Percentiles rank a stretch among this genome's conserved stretches.
Evolutionary conservation across 2,113 vertebrate genomes (phyloP).

Genomic region (Hepsetus odoe): DNA sequence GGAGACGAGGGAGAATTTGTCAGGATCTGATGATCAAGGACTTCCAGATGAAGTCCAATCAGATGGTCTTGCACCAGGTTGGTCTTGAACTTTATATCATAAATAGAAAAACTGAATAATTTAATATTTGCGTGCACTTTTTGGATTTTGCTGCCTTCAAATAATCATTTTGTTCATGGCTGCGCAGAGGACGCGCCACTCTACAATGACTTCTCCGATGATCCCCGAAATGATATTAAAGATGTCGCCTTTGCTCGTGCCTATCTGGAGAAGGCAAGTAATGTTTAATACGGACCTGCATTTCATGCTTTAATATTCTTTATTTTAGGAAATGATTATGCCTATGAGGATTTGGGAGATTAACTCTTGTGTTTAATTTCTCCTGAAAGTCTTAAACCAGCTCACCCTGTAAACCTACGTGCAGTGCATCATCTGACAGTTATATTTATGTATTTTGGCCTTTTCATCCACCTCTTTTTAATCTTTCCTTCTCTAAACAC

Average conservation of each 20-base stretch:
- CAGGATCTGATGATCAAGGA: constrained; percentile 76
- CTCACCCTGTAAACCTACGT: no score
- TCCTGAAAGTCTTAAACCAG: no score
- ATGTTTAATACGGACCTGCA: neutral
- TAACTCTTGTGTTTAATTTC: no score
- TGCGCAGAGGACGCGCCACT: constrained; percentile 68
- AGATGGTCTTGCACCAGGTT: constrained; percentile 39
- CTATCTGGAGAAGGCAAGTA: constrained; percentile 82
- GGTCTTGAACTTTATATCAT: neutral
- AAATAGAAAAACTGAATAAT: neutral
- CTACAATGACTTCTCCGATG: constrained; percentile 78
- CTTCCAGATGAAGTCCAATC: constrained; percentile 79
- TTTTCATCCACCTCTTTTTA: no score
- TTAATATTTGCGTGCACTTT: constrained; percentile 43
- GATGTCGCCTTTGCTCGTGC: constrained; percentile 88
- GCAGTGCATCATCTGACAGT: no score
- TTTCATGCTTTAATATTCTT: neutral
- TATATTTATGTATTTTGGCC: no score
- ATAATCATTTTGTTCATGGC: constrained; percentile 72
- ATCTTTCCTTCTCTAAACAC: no score
- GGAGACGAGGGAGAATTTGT: constrained; percentile 85
- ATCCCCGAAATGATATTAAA: constrained; percentile 78
- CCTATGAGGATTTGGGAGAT: neutral
- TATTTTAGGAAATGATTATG: neutral
- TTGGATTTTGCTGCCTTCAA: no score